phyloP scores from a whole-genome alignment of 2,888 invertebrate species.

The Drosophila colorata region DNA sequence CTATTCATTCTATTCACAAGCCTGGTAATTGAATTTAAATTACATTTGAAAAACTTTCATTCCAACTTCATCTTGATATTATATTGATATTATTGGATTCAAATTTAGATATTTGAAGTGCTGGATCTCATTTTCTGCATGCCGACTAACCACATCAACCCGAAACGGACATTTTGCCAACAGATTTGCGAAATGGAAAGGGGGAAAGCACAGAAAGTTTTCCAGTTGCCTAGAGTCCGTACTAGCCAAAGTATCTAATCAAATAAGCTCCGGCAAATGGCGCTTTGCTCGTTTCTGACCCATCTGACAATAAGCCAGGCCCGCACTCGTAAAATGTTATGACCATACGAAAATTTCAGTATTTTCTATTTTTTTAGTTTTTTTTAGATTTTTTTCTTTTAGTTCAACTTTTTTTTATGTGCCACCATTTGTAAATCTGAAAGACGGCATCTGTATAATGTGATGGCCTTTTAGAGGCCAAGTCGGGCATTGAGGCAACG shows the following conservation, averaged over 20 bases:
- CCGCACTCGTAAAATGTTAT: conserved; percentile 55
- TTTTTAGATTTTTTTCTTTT: not conserved
- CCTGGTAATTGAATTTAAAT: too few species aligned
- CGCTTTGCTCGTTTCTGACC: conserved; percentile 47
- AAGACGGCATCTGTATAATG: conserved; percentile 68
- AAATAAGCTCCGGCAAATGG: conserved; percentile 64
- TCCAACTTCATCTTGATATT: too few species aligned
- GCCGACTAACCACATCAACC: not conserved
- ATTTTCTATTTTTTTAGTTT: conserved; percentile 8
- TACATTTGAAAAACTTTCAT: too few species aligned
- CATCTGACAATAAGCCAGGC: conserved; percentile 41
- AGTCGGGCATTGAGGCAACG: conserved; percentile 51
- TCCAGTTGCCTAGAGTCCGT: not conserved
- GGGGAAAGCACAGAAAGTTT: not conserved
- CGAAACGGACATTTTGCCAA: not conserved
- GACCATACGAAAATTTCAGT: conserved; percentile 46
- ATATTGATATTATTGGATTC: too few species aligned
- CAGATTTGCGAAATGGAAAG: not conserved
- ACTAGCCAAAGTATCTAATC: conserved; percentile 45
- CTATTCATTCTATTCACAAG: too few species aligned
- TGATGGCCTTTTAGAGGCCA: conserved; percentile 75
- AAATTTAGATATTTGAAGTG: not conserved
- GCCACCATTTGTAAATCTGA: conserved; percentile 59
- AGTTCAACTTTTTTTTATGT: conserved; percentile 35
- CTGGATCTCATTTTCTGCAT: not conserved